Evolutionary conservation across 1,140 invertebrate species (phyloP).

Genomic region (Neodiprion pinetum): DNA sequence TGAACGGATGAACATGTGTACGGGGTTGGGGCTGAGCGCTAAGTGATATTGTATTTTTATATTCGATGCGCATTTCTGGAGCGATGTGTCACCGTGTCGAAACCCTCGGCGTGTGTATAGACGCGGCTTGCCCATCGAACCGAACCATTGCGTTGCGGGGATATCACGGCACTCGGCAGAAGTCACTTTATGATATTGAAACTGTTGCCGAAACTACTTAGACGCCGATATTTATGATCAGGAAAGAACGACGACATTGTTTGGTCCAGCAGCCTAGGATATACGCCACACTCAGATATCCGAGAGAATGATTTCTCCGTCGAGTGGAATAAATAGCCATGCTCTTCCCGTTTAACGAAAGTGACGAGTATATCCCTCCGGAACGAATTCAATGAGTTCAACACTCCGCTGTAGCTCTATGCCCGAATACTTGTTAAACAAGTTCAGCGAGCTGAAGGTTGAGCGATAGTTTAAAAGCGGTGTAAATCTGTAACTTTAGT

Average conservation of each 20-base stretch:
- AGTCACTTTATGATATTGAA: background rate
- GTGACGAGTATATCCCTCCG: too few relatives aligned
- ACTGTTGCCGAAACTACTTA: conserved; percentile 1
- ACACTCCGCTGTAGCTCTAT: too few relatives aligned
- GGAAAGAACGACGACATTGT: background rate
- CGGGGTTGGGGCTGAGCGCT: background rate
- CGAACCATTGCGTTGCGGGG: background rate
- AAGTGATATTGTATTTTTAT: conserved; percentile 19
- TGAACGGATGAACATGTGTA: background rate
- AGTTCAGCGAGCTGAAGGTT: too few relatives aligned
- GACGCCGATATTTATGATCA: background rate
- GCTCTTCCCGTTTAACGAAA: too few relatives aligned
- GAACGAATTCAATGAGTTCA: too few relatives aligned
- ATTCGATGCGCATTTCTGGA: conserved; percentile 10
- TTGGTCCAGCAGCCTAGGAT: too few relatives aligned
- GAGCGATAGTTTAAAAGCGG: too few relatives aligned
- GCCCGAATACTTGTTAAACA: too few relatives aligned
- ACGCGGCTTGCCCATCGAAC: background rate
- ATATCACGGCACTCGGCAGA: background rate
- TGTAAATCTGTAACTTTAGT: too few relatives aligned
- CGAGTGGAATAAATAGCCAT: too few relatives aligned
- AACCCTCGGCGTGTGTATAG: background rate
- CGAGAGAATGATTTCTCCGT: too few relatives aligned
- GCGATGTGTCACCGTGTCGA: conserved; percentile 14
- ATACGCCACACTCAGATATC: too few relatives aligned